Percentiles rank a stretch among this genome's conserved stretches.
Evolutionary conservation across 2,888 invertebrate species (phyloP).

Genomic region (Scrobipalpa atriplicella): DNA sequence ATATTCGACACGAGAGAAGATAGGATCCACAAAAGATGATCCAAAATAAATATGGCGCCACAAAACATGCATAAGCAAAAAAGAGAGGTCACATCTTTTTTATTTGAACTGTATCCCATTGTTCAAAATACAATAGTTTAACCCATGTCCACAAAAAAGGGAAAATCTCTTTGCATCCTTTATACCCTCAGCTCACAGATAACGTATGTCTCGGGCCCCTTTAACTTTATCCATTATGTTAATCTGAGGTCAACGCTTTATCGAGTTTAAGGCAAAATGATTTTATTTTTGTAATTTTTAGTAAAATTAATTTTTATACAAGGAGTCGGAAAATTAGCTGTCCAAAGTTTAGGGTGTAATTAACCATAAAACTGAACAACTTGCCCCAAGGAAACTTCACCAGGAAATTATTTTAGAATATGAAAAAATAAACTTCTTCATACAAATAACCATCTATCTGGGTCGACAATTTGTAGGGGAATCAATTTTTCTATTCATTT

Average conservation of each 20-base stretch:
- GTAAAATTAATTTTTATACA: too few species aligned
- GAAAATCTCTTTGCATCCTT: slow-evolving; percentile 64
- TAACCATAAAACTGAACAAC: too few species aligned
- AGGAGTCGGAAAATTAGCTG: too few species aligned
- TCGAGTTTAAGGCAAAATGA: slow-evolving; percentile 65
- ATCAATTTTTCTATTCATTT: too few species aligned
- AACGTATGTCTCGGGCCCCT: slow-evolving; percentile 66
- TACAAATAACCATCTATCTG: neutral
- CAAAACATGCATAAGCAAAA: slow-evolving; percentile 27
- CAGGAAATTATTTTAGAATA: too few species aligned
- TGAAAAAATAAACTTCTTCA: too few species aligned
- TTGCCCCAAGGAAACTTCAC: too few species aligned
- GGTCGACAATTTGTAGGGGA: too few species aligned
- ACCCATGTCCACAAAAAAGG: slow-evolving; percentile 59
- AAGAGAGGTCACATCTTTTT: slow-evolving; percentile 44
- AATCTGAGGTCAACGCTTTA: slow-evolving; percentile 69
- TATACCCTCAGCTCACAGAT: slow-evolving; percentile 57
- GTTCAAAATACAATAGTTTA: slow-evolving; percentile 67
- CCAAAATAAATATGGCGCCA: slow-evolving; percentile 32
- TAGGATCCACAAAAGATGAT: slow-evolving; percentile 24
- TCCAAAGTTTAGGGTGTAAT: too few species aligned
- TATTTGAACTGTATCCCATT: slow-evolving; percentile 55
- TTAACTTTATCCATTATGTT: slow-evolving; percentile 71
- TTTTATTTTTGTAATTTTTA: too few species aligned
- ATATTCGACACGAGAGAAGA: neutral